Percentiles rank a stretch among this genome's conserved stretches.
These are phyloP conservation scores for Trichomycterus rosablanca DNA, from an alignment of 2,113 vertebrate species.

Conservation along the genomic window DNA sequence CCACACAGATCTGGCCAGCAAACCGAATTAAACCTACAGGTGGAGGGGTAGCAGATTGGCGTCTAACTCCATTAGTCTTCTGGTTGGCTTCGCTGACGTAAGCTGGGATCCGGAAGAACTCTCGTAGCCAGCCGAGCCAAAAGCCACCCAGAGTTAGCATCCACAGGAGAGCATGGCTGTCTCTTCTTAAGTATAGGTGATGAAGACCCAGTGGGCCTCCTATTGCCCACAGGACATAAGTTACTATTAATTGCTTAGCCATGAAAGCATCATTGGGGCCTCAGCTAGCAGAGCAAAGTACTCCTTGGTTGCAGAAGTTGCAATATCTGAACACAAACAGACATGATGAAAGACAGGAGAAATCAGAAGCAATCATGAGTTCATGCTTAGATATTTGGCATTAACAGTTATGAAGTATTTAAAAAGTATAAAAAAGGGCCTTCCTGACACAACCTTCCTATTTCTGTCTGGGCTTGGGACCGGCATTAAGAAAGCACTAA, in stretches of 20 bases:
- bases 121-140: conserved; percentile 80
- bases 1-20: conserved; percentile 74
- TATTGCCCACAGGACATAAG: conserved; percentile 79
- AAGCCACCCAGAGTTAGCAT: conserved; percentile 84
- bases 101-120: conserved; percentile 75
- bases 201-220: conserved; percentile 83
- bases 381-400: too few species aligned
- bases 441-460: too few species aligned
- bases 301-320: not conserved
- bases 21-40: conserved; percentile 67
- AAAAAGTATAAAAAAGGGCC: too few species aligned
- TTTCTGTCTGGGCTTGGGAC: too few species aligned
- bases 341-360: not conserved
- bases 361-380: too few species aligned
- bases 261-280: conserved; percentile 54
- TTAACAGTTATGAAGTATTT: too few species aligned
- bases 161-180: conserved; percentile 86
- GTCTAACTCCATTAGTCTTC: conserved; percentile 35
- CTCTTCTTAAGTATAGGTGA: conserved; percentile 83
- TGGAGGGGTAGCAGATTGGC: conserved; percentile 35
- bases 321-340: not conserved
- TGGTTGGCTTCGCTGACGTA: conserved; percentile 76
- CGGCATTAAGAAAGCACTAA: too few species aligned
- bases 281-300: not conserved
- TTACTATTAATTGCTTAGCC: conserved; percentile 74